These are phyloP conservation scores for Dendrocincla tyrannina DNA, from an alignment of 2,797 vertebrate genomes.

Conservation along the genomic window DNA sequence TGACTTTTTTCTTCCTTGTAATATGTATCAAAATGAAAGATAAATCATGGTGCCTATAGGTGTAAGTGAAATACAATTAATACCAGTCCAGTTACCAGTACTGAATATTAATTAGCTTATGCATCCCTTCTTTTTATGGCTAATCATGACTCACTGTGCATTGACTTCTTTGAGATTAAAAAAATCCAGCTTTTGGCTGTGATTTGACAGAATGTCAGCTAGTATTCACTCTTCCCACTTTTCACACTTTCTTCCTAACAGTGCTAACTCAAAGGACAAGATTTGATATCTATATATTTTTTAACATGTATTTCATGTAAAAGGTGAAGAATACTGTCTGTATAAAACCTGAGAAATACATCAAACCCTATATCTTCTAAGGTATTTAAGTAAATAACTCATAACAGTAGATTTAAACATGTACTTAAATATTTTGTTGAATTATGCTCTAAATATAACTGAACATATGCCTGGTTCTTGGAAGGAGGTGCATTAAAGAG, in stretches of 20 bases:
- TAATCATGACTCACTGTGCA: not conserved
- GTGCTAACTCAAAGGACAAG: not conserved
- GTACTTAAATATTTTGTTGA: not conserved
- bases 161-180: not conserved
- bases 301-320: not conserved
- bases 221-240: not conserved
- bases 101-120: not conserved
- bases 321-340: not conserved
- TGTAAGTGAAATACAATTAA: not conserved
- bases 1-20: not conserved
- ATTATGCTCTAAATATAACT: not conserved
- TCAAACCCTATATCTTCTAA: not conserved
- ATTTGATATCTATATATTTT: not conserved
- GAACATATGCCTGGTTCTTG: not conserved
- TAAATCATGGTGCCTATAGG: not conserved
- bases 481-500: not conserved
- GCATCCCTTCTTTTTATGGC: not conserved
- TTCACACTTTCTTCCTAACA: not conserved
- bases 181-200: not conserved
- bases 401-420: not conserved
- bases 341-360: not conserved
- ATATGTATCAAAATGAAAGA: not conserved
- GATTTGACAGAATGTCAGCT: not conserved
- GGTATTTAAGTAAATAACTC: not conserved
- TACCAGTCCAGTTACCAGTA: not conserved